These are phyloP conservation scores for Rhyzopertha dominica DNA, from an alignment of 1,140 invertebrate genomes.

Conservation along the genomic window DNA sequence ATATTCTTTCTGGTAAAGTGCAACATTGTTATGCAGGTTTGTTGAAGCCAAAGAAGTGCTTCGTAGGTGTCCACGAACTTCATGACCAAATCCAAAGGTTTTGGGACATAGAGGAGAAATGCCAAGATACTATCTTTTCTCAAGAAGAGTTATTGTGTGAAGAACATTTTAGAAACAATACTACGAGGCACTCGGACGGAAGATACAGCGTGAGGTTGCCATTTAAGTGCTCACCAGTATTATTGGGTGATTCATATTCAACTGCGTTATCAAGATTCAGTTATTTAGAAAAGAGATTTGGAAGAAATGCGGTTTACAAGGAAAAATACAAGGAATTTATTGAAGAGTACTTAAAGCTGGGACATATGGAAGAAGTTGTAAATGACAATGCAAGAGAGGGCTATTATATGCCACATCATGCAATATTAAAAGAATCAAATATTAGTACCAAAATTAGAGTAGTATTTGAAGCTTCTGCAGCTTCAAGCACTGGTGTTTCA, in stretches of 20 bases:
- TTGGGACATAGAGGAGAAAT: conserved; percentile 8
- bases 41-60: conserved; percentile 4
- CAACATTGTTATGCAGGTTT: no score
- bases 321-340: conserved; percentile 32
- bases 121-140: conserved; percentile 1
- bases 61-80: conserved; percentile 1
- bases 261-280: conserved; percentile 13
- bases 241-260: conserved; percentile 23
- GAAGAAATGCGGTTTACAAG: conserved; percentile 11
- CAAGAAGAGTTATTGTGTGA: conserved; percentile 29
- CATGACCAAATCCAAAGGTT: conserved; percentile 7
- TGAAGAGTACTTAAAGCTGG: conserved; percentile 30
- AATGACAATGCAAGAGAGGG: no score
- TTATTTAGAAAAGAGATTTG: conserved; percentile 14
- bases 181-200: conserved; percentile 23
- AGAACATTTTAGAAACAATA: conserved; percentile 25
- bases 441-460: conserved; percentile 36
- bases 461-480: conserved; percentile 40
- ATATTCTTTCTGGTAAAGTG: conserved; percentile 2
- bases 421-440: conserved; percentile 35
- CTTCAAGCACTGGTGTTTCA: conserved; percentile 25
- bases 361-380: conserved; percentile 30
- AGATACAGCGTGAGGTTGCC: conserved; percentile 29
- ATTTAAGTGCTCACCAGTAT: conserved; percentile 18
- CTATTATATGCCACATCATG: conserved; percentile 46